A percentile compares a stretch with the other conserved stretches of the same genome.
phyloP scores from a whole-genome alignment of 2,113 vertebrate species.

The Oncorhynchus nerka region DNA sequence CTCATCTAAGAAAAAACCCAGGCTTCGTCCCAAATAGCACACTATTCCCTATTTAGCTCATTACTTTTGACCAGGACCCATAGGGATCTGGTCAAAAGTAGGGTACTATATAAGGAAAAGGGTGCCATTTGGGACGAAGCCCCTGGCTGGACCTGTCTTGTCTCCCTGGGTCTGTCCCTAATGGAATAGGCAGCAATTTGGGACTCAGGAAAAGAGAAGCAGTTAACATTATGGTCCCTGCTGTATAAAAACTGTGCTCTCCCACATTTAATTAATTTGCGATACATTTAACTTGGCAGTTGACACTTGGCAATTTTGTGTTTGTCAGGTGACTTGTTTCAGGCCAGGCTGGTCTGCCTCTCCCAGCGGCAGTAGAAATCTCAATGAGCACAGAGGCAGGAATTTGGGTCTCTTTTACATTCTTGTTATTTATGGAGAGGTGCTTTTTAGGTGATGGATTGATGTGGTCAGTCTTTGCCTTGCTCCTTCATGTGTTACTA shows the following conservation, averaged over 20 bases:
- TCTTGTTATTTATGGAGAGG: conserved; percentile 4
- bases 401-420: background rate
- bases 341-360: conserved; percentile 6
- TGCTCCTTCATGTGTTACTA: too few relatives aligned
- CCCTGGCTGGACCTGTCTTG: too few relatives aligned
- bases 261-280: too few relatives aligned
- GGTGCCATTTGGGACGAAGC: too few relatives aligned
- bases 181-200: too few relatives aligned
- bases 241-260: too few relatives aligned
- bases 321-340: conserved; percentile 8
- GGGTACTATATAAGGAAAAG: too few relatives aligned
- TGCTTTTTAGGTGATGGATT: background rate
- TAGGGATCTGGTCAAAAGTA: background rate
- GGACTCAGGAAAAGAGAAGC: too few relatives aligned
- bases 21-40: background rate
- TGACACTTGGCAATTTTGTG: too few relatives aligned
- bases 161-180: too few relatives aligned
- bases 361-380: background rate
- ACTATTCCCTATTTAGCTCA: background rate
- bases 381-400: background rate
- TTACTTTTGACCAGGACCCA: background rate
- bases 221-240: too few relatives aligned
- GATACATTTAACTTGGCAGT: too few relatives aligned
- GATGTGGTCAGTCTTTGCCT: background rate
- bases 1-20: conserved; percentile 53